Base-by-base conservation (phyloP, 2,797 vertebrate species). In the Streptopelia turtur region DNA sequence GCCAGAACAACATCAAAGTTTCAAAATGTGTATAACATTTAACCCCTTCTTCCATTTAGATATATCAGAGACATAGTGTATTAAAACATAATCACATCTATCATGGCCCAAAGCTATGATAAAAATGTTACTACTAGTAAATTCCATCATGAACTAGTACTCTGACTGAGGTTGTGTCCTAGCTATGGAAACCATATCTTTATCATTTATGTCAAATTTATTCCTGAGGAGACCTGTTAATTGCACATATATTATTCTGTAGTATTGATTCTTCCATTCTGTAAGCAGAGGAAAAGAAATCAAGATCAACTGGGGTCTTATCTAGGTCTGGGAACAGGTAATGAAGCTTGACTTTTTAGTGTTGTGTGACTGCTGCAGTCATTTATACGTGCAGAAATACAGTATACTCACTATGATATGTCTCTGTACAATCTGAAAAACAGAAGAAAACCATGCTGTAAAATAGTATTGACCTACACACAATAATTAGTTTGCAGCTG, bases 381-480 rank as follows among this genome's bases (percentile, higher is more conserved):
- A 82, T 59, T 16, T 9, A 4, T 45, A 59, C 1, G 6, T 35
- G 25, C 25, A 52, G 24, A 41, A 59, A 16, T 33, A 5, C 7
- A 17, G 28, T 35, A 20, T 39, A 21, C 16, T 47, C 5, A 52
- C 21, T 28, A 13, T 43, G 24, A 4, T 52, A 57, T 53, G 30
- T 70, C 33, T 68, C 37, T 49, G 47, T 23, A 41, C 4, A 35
- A 27, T 13, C 16, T 60, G 23, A 21, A 85, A 61, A 70, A 18
- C 5, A 60, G 71, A 10, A 57, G 13, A 71, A 82, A 74, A 49
- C 0, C 4, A 5, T 10, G 13, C 3, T 0, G 2, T 69, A 66
- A 64, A 63, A 28, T 17, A 8, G 0, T 30, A 10, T 33, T 60
- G 52, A 30, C 56, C 27, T 23, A 30, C 0, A 0, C 22, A 24